Conservation (phyloP, 2,797 vertebrate species). For the Gobio occitaniae region DNA sequence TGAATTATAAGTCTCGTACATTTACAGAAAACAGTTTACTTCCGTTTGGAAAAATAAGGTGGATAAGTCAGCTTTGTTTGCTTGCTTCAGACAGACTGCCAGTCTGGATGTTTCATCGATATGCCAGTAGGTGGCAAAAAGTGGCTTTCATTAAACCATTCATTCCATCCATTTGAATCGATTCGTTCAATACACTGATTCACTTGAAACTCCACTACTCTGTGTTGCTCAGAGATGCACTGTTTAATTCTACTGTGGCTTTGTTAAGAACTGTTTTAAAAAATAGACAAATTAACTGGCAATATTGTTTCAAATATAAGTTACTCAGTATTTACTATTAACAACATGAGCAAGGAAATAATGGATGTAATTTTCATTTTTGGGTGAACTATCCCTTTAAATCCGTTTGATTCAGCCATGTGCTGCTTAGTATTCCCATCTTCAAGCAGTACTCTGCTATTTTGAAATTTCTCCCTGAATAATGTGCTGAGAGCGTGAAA, state of each 20-base stretch:
- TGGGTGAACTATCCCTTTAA: background rate
- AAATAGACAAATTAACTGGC: background rate
- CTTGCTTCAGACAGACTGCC: background rate
- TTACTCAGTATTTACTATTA: background rate
- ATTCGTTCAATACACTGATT: background rate
- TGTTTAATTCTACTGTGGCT: background rate
- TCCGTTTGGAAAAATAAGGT: too few relatives aligned
- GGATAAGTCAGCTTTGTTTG: background rate
- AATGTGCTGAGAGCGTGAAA: constrained; percentile 31
- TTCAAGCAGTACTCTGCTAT: constrained; percentile 16
- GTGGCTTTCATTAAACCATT: background rate
- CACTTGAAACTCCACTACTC: background rate
- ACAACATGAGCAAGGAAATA: background rate
- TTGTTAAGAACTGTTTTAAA: background rate
- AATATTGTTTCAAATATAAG: too few relatives aligned
- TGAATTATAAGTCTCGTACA: too few relatives aligned
- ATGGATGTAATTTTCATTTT: background rate
- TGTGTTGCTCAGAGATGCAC: background rate
- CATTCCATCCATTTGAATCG: background rate
- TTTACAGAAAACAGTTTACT: too few relatives aligned
- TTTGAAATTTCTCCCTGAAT: constrained; percentile 3
- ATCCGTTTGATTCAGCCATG: constrained; percentile 1
- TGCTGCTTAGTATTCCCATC: constrained; percentile 30
- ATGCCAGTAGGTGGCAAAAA: background rate
- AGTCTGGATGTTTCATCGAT: background rate